Conservation (phyloP, 2,888 invertebrate genomes). For the Aspidapion aeneum region DNA sequence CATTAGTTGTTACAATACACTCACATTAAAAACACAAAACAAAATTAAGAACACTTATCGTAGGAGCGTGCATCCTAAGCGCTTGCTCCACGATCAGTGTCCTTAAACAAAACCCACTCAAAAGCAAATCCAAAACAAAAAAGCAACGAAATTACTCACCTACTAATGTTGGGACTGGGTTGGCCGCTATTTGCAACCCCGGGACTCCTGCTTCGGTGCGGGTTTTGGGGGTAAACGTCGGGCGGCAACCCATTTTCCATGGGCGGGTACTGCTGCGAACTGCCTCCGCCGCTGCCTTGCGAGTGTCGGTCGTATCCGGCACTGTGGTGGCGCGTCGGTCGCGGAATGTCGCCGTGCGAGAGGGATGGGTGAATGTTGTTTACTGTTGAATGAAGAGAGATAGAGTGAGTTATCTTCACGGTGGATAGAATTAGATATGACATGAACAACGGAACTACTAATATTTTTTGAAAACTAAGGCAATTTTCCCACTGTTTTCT, state of each 20-base stretch:
- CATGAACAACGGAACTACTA: too few species aligned
- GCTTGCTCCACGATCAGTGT: too few species aligned
- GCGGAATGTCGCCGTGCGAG: conserved; percentile 49
- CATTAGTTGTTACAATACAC: too few species aligned
- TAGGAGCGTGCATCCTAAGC: too few species aligned
- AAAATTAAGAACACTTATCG: too few species aligned
- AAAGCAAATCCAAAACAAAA: too few species aligned
- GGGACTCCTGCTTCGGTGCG: conserved; percentile 24
- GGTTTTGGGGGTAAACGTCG: conserved; percentile 37
- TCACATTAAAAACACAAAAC: too few species aligned
- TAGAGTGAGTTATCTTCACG: background rate
- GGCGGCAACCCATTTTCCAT: conserved; percentile 54
- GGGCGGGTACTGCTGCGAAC: conserved; percentile 29
- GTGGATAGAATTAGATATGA: background rate
- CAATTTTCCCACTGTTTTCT: too few species aligned
- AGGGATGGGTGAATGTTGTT: conserved; percentile 54
- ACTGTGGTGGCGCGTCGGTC: conserved; percentile 43
- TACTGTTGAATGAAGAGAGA: conserved; percentile 38
- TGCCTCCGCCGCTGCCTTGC: conserved; percentile 27
- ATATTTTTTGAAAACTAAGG: too few species aligned
- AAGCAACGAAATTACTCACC: too few species aligned
- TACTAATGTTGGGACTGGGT: conserved; percentile 35
- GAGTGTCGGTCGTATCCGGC: conserved; percentile 36
- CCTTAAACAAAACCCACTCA: too few species aligned
- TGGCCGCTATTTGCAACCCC: conserved; percentile 29